Evolutionary conservation across 2,888 invertebrate species (phyloP).

Genomic region (Scaptomyza reducta): DNA sequence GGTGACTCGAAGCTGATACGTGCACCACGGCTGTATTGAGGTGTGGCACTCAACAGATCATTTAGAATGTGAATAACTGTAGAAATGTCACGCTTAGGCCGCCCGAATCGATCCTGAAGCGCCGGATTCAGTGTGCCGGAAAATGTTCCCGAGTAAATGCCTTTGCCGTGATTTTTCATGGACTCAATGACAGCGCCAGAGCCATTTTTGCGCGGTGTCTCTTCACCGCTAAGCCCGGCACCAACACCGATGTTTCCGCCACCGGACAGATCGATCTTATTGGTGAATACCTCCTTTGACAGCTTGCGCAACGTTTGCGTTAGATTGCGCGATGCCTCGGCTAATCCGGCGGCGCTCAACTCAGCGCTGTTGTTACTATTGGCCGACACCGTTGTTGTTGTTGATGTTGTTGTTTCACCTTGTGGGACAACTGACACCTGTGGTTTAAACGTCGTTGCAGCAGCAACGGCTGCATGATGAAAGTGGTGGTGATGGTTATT

Average conservation of each 20-base stretch:
- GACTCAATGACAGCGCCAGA: conserved; percentile 94
- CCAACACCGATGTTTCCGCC: conserved; percentile 32
- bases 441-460: conserved; percentile 13
- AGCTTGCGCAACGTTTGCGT: conserved; percentile 95
- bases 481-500: conserved; percentile 53
- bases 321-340: conserved; percentile 93
- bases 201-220: conserved; percentile 84
- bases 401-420: conserved; percentile 12
- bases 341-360: conserved; percentile 76
- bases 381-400: conserved; percentile 4
- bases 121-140: conserved; percentile 97
- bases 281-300: conserved; percentile 94
- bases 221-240: conserved; percentile 78
- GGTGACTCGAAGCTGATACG: conserved; percentile 85
- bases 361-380: conserved; percentile 41
- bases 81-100: conserved; percentile 96
- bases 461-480: conserved; percentile 44
- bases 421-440: conserved; percentile 1
- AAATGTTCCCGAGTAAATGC: conserved; percentile 98
- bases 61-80: conserved; percentile 98
- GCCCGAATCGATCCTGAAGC: conserved; percentile 94
- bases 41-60: conserved; percentile 95
- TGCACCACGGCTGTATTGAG: conserved; percentile 86
- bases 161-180: conserved; percentile 96
- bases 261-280: conserved; percentile 85